Evolutionary conservation across 2,113 vertebrate genomes (phyloP), one percentile per base, ranked within the genome.

Genomic region (Microcebus tavaratra): DNA sequence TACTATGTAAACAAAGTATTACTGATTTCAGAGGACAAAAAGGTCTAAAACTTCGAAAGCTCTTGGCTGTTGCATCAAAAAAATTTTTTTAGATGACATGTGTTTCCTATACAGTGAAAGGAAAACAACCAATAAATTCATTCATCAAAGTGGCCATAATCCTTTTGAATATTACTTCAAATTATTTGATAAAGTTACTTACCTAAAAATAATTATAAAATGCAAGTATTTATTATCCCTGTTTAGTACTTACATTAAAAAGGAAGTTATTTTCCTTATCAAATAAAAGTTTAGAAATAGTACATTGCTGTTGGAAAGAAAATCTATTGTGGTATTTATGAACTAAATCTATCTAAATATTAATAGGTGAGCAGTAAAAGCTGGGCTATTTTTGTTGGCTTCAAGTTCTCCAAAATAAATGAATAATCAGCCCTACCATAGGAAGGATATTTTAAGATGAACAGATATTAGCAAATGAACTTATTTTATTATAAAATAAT

Each of bases 401-500:
- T 83, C 61, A 70, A 61, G 73, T 36, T 79, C 55, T 89, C 55
- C 92, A 84, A 92, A 87, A 55, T 92, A 72, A 85, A 59, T 53
- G 59, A 83, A 75, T 61, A 42, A 55, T 92, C 67, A 84, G 9
- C 55, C 42, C 13, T 82, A 78, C 15, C 42, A 88, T 21, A 89
- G 68, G 29, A 75, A 63, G 53, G 67, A 87, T 29, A 48, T 88
- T 78, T 92, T 73, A 84, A 92, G 39, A 72, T 81, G 91, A 92
- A 50, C 87, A 70, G 68, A 45, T 70, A 61, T 6, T 73, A 87
- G 39, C 17, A 82, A 65, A 59, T 92, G 39, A 96, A 9, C 42
- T 90, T 57, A 55, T 84, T 92, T 91, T 57, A 75, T 90, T 93
- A 61, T 87, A 84, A 80, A 92, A 94, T 42, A 78, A 72, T 84